Conservation (phyloP, 2,797 vertebrate species). For the Enteromius treurensis region DNA sequence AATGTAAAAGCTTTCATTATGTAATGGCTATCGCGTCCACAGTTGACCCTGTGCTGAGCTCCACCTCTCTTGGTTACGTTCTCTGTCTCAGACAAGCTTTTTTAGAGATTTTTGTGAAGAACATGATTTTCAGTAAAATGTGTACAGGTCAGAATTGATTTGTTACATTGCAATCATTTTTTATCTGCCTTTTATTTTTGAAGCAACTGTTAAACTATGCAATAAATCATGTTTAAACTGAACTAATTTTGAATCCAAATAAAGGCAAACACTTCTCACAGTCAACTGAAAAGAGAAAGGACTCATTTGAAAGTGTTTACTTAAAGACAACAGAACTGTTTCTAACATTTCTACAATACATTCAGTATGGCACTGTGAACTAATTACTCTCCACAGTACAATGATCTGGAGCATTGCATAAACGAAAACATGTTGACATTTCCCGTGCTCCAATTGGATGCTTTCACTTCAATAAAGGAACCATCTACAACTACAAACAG, state of each 20-base stretch:
- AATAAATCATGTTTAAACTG: neutral
- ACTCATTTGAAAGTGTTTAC: constrained; percentile 3
- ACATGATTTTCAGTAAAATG: too few relatives aligned
- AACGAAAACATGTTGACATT: neutral
- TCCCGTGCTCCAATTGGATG: neutral
- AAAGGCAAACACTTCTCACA: constrained; percentile 4
- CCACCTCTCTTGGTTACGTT: neutral
- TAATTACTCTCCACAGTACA: constrained; percentile 18
- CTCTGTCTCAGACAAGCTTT: neutral
- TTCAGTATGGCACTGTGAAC: constrained; percentile 20
- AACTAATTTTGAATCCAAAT: neutral
- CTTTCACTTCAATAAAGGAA: neutral
- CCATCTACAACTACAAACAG: neutral
- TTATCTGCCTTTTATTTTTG: neutral
- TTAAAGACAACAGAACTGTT: constrained; percentile 8
- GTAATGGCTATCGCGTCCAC: neutral
- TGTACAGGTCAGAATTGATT: neutral
- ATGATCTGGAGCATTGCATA: neutral
- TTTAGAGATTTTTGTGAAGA: neutral
- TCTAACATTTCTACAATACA: constrained; percentile 1
- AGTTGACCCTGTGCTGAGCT: neutral
- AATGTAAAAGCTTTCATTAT: constrained; percentile 2
- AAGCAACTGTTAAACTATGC: neutral
- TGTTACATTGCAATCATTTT: neutral
- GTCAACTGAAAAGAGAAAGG: neutral